A percentile compares a stretch with the other conserved stretches of the same genome.
Conservation (phyloP, 2,888 invertebrate species). For the Macaria liturata region DNA sequence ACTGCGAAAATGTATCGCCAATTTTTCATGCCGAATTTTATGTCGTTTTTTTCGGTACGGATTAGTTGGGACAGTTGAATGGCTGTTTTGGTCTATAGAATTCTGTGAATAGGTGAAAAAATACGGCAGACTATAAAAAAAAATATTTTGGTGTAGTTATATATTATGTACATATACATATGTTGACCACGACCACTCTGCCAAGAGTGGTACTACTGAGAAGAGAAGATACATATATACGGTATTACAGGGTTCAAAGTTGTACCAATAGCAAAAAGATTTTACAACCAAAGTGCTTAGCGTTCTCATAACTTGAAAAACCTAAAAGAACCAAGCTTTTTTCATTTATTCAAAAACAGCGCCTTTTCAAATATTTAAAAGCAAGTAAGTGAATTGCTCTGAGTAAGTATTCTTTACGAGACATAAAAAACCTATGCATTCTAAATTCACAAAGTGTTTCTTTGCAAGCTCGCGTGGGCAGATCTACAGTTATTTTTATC, state of each 20-base stretch:
- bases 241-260: too few relatives aligned
- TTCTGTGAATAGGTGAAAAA: not conserved
- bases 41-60: constrained; percentile 15
- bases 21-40: constrained; percentile 22
- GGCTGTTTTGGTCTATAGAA: not conserved
- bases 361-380: constrained; percentile 51
- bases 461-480: constrained; percentile 1
- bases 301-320: too few relatives aligned
- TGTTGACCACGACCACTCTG: too few relatives aligned
- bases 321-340: not conserved
- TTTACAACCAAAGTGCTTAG: too few relatives aligned
- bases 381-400: constrained; percentile 47
- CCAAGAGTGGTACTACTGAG: too few relatives aligned
- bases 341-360: constrained; percentile 19
- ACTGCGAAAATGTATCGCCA: constrained; percentile 21
- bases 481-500: not conserved
- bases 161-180: too few relatives aligned
- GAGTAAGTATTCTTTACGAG: constrained; percentile 52
- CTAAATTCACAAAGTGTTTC: constrained; percentile 46
- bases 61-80: constrained; percentile 5
- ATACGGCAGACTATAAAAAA: too few relatives aligned
- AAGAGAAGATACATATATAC: too few relatives aligned
- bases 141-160: too few relatives aligned
- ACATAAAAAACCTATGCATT: constrained; percentile 54
- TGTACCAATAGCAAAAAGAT: too few relatives aligned